Evolutionary conservation across 2,113 vertebrate genomes (phyloP).

Genomic region (Platichthys stellatus): DNA sequence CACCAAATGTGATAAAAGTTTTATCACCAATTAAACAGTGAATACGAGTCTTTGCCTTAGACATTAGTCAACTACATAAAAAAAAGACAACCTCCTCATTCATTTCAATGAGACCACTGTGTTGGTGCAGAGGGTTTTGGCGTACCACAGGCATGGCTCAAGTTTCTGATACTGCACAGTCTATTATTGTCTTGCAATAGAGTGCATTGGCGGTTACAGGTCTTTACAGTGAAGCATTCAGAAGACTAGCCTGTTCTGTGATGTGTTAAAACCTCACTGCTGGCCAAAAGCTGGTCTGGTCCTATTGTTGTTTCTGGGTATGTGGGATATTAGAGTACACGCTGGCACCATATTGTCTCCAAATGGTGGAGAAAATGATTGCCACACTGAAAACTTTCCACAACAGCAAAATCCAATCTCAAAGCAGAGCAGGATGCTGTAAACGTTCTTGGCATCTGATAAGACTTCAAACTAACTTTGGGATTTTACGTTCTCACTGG

Average conservation of each 20-base stretch:
- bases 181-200: not conserved
- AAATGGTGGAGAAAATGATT: too few species aligned
- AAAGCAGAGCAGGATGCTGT: not conserved
- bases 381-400: too few species aligned
- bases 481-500: slow-evolving; percentile 12
- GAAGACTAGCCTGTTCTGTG: too few species aligned
- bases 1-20: slow-evolving; percentile 11
- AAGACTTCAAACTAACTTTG: slow-evolving; percentile 13
- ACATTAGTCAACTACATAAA: slow-evolving; percentile 1
- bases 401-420: too few species aligned
- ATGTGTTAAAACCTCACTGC: too few species aligned
- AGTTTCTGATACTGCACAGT: not conserved
- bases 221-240: too few species aligned
- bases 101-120: not conserved
- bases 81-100: not conserved
- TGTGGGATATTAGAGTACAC: too few species aligned
- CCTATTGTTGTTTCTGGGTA: too few species aligned
- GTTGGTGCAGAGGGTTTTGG: not conserved
- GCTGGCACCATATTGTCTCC: too few species aligned
- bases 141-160: not conserved
- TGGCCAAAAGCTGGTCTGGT: too few species aligned
- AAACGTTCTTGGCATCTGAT: slow-evolving; percentile 4
- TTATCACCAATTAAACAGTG: slow-evolving; percentile 16
- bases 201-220: not conserved
- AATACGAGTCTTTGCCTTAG: slow-evolving; percentile 1